phyloP scores from a whole-genome alignment of 2,888 invertebrate genomes.

The Chalcis sispes region DNA sequence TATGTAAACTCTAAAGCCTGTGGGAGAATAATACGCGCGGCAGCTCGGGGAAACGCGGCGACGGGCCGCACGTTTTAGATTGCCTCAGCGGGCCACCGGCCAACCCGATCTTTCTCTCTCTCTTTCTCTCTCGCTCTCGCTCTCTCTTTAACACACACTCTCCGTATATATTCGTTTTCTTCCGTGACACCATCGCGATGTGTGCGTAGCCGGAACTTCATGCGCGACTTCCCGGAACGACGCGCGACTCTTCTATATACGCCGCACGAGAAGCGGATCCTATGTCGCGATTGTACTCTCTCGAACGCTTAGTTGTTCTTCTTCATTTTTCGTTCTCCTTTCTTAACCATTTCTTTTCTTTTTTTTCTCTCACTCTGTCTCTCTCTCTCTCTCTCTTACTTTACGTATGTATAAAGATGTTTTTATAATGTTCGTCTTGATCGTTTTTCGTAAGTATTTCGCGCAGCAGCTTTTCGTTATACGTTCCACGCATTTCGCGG shows the following conservation, averaged over 20 bases:
- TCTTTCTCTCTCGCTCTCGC: too few relatives aligned
- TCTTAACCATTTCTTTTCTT: too few relatives aligned
- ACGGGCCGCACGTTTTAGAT: slow-evolving; percentile 32
- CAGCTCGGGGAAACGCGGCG: too few relatives aligned
- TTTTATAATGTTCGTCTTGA: too few relatives aligned
- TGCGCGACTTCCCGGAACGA: slow-evolving; percentile 68
- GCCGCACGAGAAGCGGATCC: slow-evolving; percentile 8
- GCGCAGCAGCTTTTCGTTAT: slow-evolving; percentile 30
- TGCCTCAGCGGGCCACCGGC: background rate
- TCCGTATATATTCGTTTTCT: background rate
- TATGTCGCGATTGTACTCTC: slow-evolving; percentile 9
- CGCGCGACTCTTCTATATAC: background rate
- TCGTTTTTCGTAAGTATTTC: too few relatives aligned
- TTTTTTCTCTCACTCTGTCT: background rate
- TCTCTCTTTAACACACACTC: background rate
- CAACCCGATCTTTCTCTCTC: background rate
- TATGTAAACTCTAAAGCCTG: background rate
- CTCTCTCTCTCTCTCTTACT: slow-evolving; percentile 3
- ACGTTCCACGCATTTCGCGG: slow-evolving; percentile 53
- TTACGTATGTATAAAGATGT: too few relatives aligned
- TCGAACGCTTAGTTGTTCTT: background rate
- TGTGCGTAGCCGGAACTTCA: slow-evolving; percentile 69
- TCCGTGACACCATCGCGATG: background rate
- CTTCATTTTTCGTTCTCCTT: background rate
- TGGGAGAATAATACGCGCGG: background rate